phyloP scores from a whole-genome alignment of 2,888 invertebrate genomes.

The Drosophila macrothrix region DNA sequence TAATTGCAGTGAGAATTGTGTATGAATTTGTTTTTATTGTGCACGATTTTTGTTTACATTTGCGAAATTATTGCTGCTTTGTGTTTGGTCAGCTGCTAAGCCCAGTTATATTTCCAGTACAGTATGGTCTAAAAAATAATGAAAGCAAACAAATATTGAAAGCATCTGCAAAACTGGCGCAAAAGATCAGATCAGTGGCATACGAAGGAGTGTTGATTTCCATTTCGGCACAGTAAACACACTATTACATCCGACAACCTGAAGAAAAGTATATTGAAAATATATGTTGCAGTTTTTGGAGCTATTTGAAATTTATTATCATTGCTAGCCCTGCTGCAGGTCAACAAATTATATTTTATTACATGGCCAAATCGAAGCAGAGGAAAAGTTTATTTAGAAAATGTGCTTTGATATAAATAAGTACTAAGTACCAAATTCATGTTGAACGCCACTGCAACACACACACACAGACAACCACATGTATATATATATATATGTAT shows the following conservation, averaged over 20 bases:
- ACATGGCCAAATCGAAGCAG: neutral
- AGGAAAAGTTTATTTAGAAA: neutral
- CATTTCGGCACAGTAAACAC: neutral
- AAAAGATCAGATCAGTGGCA: neutral
- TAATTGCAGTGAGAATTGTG: slow-evolving; percentile 29
- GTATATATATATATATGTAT: neutral
- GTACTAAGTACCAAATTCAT: neutral
- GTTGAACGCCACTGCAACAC: neutral
- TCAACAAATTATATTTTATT: neutral
- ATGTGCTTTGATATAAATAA: neutral
- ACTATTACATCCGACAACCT: neutral
- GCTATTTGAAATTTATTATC: neutral
- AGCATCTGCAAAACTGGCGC: neutral
- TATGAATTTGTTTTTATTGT: slow-evolving; percentile 28
- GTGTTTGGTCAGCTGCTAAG: slow-evolving; percentile 61
- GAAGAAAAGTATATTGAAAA: neutral
- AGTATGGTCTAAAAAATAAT: slow-evolving; percentile 16
- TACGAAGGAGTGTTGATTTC: too few species aligned
- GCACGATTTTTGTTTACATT: slow-evolving; percentile 5
- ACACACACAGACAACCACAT: neutral
- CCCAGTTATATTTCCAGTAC: slow-evolving; percentile 7
- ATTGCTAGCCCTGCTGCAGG: neutral
- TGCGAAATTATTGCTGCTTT: slow-evolving; percentile 12
- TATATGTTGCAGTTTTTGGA: neutral
- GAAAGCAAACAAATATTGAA: slow-evolving; percentile 29